Percentiles rank a stretch among this genome's conserved stretches.
phyloP scores from a whole-genome alignment of 1,140 invertebrate genomes.

The Zaprionus inermis region DNA sequence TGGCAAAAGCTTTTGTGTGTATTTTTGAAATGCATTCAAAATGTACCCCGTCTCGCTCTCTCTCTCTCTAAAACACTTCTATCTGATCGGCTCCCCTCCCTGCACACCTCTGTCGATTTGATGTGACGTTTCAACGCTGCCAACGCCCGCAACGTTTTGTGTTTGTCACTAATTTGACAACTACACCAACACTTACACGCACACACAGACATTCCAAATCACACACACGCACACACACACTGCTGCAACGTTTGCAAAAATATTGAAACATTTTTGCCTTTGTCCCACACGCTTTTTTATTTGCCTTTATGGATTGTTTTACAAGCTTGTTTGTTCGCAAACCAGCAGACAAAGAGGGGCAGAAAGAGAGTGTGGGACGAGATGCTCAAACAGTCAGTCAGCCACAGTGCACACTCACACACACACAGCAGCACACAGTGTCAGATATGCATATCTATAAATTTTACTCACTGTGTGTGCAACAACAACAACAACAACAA shows the following conservation, averaged over 20 bases:
- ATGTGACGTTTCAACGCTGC: conserved; percentile 13
- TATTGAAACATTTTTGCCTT: conserved; percentile 55
- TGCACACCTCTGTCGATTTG: neutral
- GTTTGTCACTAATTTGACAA: conserved; percentile 51
- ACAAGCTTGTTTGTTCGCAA: conserved; percentile 47
- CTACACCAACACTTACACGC: conserved; percentile 26
- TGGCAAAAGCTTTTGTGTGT: conserved; percentile 47
- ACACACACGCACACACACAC: conserved; percentile 22
- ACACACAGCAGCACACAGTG: neutral
- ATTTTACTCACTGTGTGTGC: conserved; percentile 46
- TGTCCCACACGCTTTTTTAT: conserved; percentile 43
- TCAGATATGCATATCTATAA: conserved; percentile 50
- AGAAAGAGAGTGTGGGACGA: neutral
- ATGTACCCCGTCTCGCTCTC: neutral
- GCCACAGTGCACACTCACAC: conserved; percentile 22
- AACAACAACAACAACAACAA: conserved; percentile 29
- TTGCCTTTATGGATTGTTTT: conserved; percentile 61
- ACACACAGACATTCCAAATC: conserved; percentile 7
- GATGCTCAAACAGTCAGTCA: neutral
- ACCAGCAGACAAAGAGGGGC: neutral
- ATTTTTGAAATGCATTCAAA: conserved; percentile 35
- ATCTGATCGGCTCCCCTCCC: neutral
- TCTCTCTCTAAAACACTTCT: neutral
- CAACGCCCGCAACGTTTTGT: conserved; percentile 20
- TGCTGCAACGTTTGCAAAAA: conserved; percentile 40